Base-by-base conservation (phyloP, 1,140 invertebrate species). In the Trigoniulus corallinus region DNA sequence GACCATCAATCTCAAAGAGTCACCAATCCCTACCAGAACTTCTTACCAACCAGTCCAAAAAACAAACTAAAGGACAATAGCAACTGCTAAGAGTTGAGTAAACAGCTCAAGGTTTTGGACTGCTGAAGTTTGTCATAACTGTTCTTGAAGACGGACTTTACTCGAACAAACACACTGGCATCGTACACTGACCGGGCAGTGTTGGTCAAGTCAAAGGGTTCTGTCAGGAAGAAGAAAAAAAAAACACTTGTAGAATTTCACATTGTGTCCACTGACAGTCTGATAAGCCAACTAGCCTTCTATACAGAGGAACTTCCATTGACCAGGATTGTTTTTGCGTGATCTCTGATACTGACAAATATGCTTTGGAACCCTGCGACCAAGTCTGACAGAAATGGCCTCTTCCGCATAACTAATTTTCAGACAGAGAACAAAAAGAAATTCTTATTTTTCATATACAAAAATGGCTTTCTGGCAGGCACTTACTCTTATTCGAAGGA, bases 101-200 rank as follows among this genome's bases (percentile, higher is more conserved):
- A n/a, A n/a, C 62, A 68, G 12, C 63, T 62, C 41, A 78, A 57
- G 42, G 69, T 61, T 37, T 62, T 67, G 18, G 62, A 71, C 34
- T 68, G 58, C 42, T 67, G 64, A 26, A 84, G 65, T 43, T 66
- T 68, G 52, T 71, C 59, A 63, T 73, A 72, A 20, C 76, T 77
- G 50, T 65, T 56, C 40, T 66, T 64, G 63, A 96, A 87, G 1
- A 88, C 74, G 21, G 68, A 64, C 55, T 82, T 80, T 22, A 96
- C 87, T 53, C 76, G 73, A 55, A 79, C 72, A 66, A 95, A 97
- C 13, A 80, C 79, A 22, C 78, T 77, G 23, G 75, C 71, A 67
- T 95, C 87, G 66, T 88, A 94, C 1, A 95, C 88, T 0, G 88
- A 89, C 46, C 89, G 76, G 7, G 92, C 91, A n/a, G 92, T 93